phyloP scores from a whole-genome alignment of 2,113 vertebrate species.

The Aegithalos caudatus region DNA sequence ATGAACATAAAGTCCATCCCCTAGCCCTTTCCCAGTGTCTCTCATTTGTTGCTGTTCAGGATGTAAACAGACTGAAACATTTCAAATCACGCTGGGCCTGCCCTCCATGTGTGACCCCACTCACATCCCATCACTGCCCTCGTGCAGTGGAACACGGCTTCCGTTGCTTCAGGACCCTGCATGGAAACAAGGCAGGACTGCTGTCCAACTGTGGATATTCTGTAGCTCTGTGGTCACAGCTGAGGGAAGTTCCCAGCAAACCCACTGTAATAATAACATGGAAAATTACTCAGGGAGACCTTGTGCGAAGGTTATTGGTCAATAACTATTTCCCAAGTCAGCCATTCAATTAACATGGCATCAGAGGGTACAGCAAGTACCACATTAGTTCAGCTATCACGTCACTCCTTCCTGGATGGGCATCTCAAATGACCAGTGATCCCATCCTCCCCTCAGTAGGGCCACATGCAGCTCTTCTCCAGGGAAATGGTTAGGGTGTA shows the following conservation, averaged over 20 bases:
- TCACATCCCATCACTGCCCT: background rate
- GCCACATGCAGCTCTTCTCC: accelerated
- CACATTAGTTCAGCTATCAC: background rate
- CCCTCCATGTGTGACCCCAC: background rate
- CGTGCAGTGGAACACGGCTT: background rate
- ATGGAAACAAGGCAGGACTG: background rate
- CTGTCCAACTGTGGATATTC: background rate
- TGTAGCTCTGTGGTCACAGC: background rate
- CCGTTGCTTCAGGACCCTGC: background rate
- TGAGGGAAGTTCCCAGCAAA: background rate
- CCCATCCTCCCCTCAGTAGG: background rate
- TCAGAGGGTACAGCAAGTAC: background rate
- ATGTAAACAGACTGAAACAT: background rate
- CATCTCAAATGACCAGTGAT: background rate
- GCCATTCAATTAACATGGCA: background rate
- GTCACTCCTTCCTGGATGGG: background rate
- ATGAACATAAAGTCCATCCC: too few species aligned
- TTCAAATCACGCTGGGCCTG: background rate
- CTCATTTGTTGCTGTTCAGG: background rate
- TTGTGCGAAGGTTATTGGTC: background rate
- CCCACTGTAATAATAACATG: background rate
- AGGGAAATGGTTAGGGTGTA: background rate
- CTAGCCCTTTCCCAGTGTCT: background rate
- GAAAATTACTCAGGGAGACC: background rate
- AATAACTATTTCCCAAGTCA: background rate